Conservation (phyloP, 2,888 invertebrate genomes). For the Neoitamus cyanurus region DNA sequence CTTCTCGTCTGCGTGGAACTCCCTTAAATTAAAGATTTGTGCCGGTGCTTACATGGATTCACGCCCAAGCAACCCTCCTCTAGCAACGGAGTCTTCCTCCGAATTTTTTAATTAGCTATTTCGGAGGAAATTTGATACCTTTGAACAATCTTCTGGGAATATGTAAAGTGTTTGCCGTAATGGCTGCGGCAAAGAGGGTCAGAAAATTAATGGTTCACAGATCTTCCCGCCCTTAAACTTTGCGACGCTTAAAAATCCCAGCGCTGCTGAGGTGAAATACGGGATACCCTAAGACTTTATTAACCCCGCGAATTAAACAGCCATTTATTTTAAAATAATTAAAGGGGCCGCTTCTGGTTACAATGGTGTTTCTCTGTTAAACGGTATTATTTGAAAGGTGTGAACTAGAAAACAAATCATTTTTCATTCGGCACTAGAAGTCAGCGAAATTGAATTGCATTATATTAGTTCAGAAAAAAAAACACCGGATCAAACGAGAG, state of each 20-base stretch:
- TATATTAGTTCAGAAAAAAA: too few relatives aligned
- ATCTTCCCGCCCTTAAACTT: background rate
- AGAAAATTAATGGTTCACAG: slow-evolving; percentile 17
- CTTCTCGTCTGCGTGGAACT: background rate
- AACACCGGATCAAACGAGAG: too few relatives aligned
- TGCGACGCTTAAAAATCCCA: background rate
- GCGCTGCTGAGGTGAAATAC: background rate
- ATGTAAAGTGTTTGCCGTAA: background rate
- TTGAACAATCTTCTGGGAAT: slow-evolving; percentile 32
- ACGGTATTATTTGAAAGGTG: background rate
- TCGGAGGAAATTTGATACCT: slow-evolving; percentile 14
- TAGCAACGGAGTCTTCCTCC: background rate
- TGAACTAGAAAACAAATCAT: background rate
- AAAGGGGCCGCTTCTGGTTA: background rate
- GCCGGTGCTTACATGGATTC: slow-evolving; percentile 16
- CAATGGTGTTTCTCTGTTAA: background rate
- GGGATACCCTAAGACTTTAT: background rate
- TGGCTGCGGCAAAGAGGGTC: slow-evolving; percentile 7
- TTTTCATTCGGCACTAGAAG: too few relatives aligned
- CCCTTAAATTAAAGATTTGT: slow-evolving; percentile 6
- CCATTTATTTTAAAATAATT: background rate
- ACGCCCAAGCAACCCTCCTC: background rate
- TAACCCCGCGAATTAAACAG: background rate
- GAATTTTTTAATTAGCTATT: slow-evolving; percentile 38
- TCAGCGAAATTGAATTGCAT: too few relatives aligned